Conservation (phyloP, 2,888 invertebrate species). For the Oithona nana region DNA sequence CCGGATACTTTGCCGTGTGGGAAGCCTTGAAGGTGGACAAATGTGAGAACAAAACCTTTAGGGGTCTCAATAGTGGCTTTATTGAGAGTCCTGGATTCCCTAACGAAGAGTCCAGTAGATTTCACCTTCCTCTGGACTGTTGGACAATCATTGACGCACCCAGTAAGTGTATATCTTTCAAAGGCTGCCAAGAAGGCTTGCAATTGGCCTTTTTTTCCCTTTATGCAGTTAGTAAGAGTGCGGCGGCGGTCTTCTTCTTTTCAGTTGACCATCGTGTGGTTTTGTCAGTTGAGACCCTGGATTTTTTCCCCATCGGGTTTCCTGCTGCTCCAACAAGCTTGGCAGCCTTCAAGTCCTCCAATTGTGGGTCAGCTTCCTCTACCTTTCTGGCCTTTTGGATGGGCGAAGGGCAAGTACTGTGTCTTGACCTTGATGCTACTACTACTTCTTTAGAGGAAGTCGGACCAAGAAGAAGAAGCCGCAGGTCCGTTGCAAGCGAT, state of each 20-base stretch:
- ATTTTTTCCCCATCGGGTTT: neutral
- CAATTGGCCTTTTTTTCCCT: neutral
- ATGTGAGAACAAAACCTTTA: neutral
- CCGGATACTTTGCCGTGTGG: neutral
- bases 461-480: neutral
- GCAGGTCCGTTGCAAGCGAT: neutral
- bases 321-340: neutral
- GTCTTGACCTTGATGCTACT: neutral
- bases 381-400: neutral
- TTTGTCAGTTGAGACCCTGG: neutral
- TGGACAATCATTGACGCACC: neutral
- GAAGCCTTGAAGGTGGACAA: neutral
- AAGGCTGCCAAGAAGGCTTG: neutral
- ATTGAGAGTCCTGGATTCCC: neutral
- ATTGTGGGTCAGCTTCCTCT: neutral
- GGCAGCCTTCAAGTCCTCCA: neutral
- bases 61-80: neutral
- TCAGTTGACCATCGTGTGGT: neutral
- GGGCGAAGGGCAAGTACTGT: neutral
- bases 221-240: too few relatives aligned
- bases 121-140: neutral
- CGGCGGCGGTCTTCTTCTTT: too few relatives aligned
- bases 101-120: neutral
- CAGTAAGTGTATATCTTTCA: neutral
- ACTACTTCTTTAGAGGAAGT: too few relatives aligned